Conservation (phyloP, 2,797 vertebrate species). For the Eulemur mongoz region DNA sequence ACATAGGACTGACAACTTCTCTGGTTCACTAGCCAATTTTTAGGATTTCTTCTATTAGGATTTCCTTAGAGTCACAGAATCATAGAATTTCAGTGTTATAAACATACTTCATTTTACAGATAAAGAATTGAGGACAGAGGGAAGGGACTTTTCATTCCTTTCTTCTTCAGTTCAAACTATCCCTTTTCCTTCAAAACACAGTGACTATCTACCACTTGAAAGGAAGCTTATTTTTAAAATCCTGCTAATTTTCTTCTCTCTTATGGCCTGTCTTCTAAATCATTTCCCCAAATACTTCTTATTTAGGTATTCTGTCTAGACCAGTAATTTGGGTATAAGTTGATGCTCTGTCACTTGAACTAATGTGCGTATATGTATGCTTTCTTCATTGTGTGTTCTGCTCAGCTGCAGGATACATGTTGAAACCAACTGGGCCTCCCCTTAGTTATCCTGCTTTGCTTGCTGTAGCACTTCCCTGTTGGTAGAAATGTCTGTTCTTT, state of each 20-base stretch:
- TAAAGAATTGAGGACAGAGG: conserved; percentile 13
- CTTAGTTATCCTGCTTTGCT: neutral
- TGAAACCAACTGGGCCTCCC: neutral
- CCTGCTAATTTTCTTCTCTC: neutral
- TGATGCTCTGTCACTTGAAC: neutral
- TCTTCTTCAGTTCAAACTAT: conserved; percentile 28
- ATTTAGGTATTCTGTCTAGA: conserved; percentile 30
- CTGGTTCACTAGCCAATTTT: neutral
- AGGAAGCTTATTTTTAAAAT: conserved; percentile 48
- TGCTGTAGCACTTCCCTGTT: neutral
- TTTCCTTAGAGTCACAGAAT: conserved; percentile 15
- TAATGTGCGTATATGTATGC: neutral
- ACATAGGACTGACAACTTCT: neutral
- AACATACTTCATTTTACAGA: conserved; percentile 27
- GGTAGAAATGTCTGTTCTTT: conserved; percentile 42
- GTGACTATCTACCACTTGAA: neutral
- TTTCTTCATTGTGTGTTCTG: neutral
- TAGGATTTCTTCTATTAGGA: conserved; percentile 27
- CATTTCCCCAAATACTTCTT: neutral
- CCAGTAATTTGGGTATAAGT: neutral
- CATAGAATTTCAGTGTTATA: conserved; percentile 35
- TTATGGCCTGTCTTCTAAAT: conserved; percentile 8
- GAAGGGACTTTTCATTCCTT: neutral
- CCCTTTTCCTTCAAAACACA: neutral
- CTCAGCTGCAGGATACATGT: neutral